Evolutionary conservation across 2,113 vertebrate species (phyloP).

Genomic region (Lophius piscatorius): DNA sequence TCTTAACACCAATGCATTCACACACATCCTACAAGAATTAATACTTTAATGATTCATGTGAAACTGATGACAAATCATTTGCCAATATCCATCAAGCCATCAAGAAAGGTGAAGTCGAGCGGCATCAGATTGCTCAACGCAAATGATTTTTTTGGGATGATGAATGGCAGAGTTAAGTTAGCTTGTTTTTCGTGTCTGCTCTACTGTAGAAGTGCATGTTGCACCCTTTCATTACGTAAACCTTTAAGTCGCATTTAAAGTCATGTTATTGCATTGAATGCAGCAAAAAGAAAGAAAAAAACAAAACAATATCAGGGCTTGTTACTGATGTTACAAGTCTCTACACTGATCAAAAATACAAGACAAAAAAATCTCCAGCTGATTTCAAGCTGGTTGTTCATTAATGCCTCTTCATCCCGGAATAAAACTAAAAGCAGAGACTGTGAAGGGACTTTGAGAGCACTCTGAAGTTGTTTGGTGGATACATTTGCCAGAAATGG

Average conservation of each 20-base stretch:
- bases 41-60: slow-evolving; percentile 23
- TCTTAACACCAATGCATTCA: too few species aligned
- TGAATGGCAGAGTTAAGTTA: neutral
- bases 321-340: neutral
- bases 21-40: slow-evolving; percentile 19
- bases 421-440: slow-evolving; percentile 30
- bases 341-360: neutral
- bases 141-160: slow-evolving; percentile 23
- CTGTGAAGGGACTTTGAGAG: slow-evolving; percentile 30
- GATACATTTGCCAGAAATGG: slow-evolving; percentile 44
- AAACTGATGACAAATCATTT: slow-evolving; percentile 4
- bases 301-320: neutral
- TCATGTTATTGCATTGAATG: neutral
- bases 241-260: neutral
- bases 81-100: slow-evolving; percentile 1
- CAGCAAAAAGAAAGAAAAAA: neutral
- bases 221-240: neutral
- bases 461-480: slow-evolving; percentile 28
- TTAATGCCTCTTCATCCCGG: slow-evolving; percentile 22
- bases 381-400: slow-evolving; percentile 27
- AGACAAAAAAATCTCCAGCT: slow-evolving; percentile 8
- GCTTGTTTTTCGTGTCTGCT: neutral
- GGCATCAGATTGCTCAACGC: slow-evolving; percentile 5
- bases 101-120: neutral
- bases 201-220: neutral